Evolutionary conservation across 2,888 invertebrate genomes (phyloP), one percentile per base, ranked within the genome.

Genomic region (Leptopilina myrica): DNA sequence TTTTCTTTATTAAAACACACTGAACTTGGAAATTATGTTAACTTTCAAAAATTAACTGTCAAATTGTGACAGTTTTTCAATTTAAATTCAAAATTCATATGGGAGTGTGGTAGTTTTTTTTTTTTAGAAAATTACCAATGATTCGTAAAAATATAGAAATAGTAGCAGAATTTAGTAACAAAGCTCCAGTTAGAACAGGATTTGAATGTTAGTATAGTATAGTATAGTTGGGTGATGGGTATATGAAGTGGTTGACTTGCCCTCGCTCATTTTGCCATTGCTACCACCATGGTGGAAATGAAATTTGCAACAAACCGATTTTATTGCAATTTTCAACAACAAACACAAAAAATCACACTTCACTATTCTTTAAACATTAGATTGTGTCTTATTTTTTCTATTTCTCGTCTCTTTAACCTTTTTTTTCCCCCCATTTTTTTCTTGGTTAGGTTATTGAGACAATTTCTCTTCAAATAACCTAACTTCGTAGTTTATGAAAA

Each of bases 241-340:
- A 81, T 85, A 83, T 76, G 85, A 86, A 86, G 87, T 87, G 86
- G 86, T 89, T 89, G 89, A 89, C 88, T 88, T 89, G 88, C 85
- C 87, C 85, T 87, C 85, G 82, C 87, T 87, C 85, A 86, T 87
- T 86, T 87, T 83, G 86, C 85, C 89, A 89, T 86, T 89, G 88
- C 86, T 89, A 86, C 89, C 88, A 89, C 88, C 86, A 86, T 85
- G 80, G 64, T 75, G 81, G 43, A 80, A 85, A 81, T 77, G 79
- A 86, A 86, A 86, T 82, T 85, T 81, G 83, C 81, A 81, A 81
- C n/a, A 40, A 73, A 53, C 56, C 53, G 26, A 56, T 33, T 56
- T 56, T 56, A 20, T 33, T 40, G 56, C 56, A 56, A 73, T 56
- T 73, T 33, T 73, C 14, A 2, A 56, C n/a, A 73, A 73, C 53